A percentile compares a stretch with the other conserved stretches of the same genome.
phyloP scores from a whole-genome alignment of 2,113 vertebrate genomes.

The Nerophis lumbriciformis region DNA sequence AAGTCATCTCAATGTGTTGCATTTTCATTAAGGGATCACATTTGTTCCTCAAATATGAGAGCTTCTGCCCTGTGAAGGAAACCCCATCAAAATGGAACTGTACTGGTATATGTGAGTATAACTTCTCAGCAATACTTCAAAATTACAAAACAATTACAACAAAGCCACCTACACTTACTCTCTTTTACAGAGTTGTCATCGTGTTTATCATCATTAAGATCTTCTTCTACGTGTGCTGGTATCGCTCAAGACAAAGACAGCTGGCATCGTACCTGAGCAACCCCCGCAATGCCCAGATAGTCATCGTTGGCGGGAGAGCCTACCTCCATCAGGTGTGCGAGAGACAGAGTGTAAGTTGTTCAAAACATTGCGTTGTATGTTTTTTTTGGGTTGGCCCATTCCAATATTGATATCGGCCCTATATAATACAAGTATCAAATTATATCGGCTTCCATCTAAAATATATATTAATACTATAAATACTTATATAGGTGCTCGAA shows the following conservation, averaged over 20 bases:
- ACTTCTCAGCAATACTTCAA: background rate
- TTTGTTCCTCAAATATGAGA: constrained; percentile 44
- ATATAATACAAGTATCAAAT: too few species aligned
- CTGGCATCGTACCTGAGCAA: constrained; percentile 79
- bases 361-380: background rate
- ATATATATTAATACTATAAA: too few species aligned
- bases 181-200: constrained; percentile 71
- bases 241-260: constrained; percentile 81
- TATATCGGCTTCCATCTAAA: too few species aligned
- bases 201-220: constrained; percentile 82
- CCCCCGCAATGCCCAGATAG: constrained; percentile 80
- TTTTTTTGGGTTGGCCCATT: background rate
- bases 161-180: background rate
- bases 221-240: constrained; percentile 84
- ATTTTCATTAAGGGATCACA: background rate
- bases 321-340: constrained; percentile 81
- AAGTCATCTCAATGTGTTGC: background rate
- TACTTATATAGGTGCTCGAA: too few species aligned
- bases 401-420: too few species aligned
- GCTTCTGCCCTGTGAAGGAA: constrained; percentile 27
- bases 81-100: constrained; percentile 69
- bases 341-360: constrained; percentile 71
- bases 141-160: background rate
- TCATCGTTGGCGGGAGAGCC: constrained; percentile 79
- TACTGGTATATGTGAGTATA: constrained; percentile 81